Evolutionary conservation across 2,113 vertebrate genomes (phyloP).

Genomic region (Xiphophorus hellerii): DNA sequence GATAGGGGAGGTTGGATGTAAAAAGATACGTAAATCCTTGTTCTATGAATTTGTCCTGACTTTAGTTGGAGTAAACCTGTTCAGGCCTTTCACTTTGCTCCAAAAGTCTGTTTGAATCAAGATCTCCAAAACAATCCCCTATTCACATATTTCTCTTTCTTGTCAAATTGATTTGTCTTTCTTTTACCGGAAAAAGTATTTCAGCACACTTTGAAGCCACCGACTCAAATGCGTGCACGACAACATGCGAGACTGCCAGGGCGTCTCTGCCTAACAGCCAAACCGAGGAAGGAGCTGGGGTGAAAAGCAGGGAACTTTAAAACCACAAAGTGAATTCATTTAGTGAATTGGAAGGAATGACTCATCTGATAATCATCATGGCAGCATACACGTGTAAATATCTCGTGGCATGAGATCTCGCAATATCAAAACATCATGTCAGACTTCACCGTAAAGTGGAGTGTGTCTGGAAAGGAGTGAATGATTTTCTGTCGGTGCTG

Average conservation of each 20-base stretch:
- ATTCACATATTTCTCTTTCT: constrained; percentile 1
- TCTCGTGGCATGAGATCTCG: neutral
- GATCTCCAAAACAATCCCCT: neutral
- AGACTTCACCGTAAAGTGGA: neutral
- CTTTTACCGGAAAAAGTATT: constrained; percentile 24
- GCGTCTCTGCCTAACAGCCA: constrained; percentile 33
- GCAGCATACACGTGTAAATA: neutral
- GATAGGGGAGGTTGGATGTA: neutral
- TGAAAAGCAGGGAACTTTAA: constrained; percentile 33
- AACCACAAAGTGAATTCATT: constrained; percentile 31
- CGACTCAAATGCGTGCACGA: constrained; percentile 23
- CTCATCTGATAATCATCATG: constrained; percentile 21
- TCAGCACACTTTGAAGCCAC: constrained; percentile 9
- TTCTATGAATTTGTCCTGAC: neutral
- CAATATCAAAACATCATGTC: neutral
- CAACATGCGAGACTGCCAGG: constrained; percentile 15
- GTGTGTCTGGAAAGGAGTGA: neutral
- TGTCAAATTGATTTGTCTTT: constrained; percentile 24
- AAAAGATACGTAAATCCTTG: too few species aligned
- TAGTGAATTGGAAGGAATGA: constrained; percentile 24
- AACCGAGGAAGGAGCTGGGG: constrained; percentile 21
- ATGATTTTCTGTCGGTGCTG: neutral
- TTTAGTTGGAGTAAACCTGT: neutral
- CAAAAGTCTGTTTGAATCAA: constrained; percentile 6
- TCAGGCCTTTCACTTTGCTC: neutral